Evolutionary conservation across 23 tunicate genomes (phyloP), one percentile per base, ranked within the genome.

Genomic region (Ciona savignyi): DNA sequence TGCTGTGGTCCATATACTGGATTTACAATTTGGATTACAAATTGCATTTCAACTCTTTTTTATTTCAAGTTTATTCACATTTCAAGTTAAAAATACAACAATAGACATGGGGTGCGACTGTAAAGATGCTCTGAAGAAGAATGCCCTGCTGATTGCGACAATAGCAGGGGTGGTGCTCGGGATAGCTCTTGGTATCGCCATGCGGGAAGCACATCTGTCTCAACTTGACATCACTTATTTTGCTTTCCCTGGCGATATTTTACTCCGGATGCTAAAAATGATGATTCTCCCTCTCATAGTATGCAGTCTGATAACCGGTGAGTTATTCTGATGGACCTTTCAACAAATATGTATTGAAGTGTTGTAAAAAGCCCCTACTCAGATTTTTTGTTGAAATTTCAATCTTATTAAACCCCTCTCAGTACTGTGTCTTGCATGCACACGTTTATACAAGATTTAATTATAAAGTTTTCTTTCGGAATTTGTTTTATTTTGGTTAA

Each of bases 211-310:
- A 4, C 63, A 80, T 32, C 75, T 80, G 11, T 80, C 85, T 3
- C 72, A 80, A 35, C 71, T 80, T 30, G 80, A 82, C 35, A 82
- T 82, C 68, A 60, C 79, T 23, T 82, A 82, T 34, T 74, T 82
- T 32, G 65, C 80, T 24, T 85, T 85, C 33, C 91, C 91, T 1
- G 91, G 91, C 24, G 73, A 62, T 25, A 62, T 85, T 32, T 68
- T 85, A 29, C 65, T 85, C 0, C 63, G 84, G 29, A 80, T 72
- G 79, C 69, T 85, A 23, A 85, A 85, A 71, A 85, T 85, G 91
- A 35, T 78, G 1, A 80, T 85, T 4, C 72, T 85, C 15, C 91
- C 91, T 0, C 68, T 85, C 29, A 85, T 85, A 20, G 34, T 85
- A 29, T 78, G 77, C 72, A 80, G 85, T 63, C 68, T 80, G 32